These are phyloP conservation scores for Drosophila truncata DNA, from an alignment of 1,140 invertebrate species.

Conservation along the genomic window DNA sequence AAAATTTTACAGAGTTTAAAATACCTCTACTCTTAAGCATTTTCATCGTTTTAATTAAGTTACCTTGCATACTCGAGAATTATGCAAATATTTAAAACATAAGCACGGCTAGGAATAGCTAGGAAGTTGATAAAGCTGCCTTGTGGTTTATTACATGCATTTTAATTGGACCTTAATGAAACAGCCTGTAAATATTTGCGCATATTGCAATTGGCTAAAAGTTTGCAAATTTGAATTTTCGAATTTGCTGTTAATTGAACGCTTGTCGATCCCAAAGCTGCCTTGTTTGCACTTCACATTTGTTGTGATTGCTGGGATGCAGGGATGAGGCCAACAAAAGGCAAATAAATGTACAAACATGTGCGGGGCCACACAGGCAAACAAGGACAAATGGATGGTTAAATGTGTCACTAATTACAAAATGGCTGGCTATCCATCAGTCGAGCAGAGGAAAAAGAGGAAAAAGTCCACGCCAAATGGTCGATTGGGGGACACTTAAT, in stretches of 20 bases:
- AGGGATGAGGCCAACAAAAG: conserved; percentile 17
- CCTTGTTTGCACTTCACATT: conserved; percentile 43
- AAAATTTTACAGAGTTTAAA: neutral
- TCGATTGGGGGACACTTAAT: conserved; percentile 41
- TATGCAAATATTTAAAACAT: conserved; percentile 11
- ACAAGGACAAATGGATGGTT: conserved; percentile 41
- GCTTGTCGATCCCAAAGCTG: conserved; percentile 3
- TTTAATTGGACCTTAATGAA: conserved; percentile 47
- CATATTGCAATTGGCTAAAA: conserved; percentile 38
- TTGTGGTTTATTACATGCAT: conserved; percentile 49
- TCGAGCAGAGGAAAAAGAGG: conserved; percentile 2
- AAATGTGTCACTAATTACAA: conserved; percentile 50
- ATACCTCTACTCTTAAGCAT: neutral
- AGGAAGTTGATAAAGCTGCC: conserved; percentile 8
- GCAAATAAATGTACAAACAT: conserved; percentile 54
- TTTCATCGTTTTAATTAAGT: conserved; percentile 26
- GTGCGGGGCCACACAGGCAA: conserved; percentile 19
- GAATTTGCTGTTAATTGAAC: conserved; percentile 53
- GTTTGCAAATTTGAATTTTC: conserved; percentile 40
- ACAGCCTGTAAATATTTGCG: conserved; percentile 48
- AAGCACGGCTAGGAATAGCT: neutral
- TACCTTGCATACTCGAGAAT: conserved; percentile 3
- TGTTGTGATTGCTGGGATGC: conserved; percentile 11
- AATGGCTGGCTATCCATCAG: conserved; percentile 52
- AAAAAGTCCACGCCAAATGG: conserved; percentile 33